Percentiles rank a stretch among this genome's conserved stretches.
Evolutionary conservation across 2,888 invertebrate species (phyloP).

Genomic region (Lycia hirtaria): DNA sequence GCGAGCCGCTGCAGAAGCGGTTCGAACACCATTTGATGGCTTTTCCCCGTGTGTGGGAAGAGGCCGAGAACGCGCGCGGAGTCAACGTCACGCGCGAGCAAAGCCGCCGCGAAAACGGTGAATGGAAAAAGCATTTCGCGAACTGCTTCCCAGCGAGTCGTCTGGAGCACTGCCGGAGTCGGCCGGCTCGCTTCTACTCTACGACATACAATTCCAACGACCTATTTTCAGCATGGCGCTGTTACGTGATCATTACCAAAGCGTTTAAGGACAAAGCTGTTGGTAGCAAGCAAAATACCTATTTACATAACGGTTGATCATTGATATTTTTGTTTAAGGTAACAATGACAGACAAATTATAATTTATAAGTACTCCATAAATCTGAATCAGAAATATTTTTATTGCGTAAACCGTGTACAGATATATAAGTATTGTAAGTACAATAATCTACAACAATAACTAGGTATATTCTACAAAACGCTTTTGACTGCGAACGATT

Average conservation of each 20-base stretch:
- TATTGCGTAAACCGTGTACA: too few relatives aligned
- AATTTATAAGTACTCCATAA: too few relatives aligned
- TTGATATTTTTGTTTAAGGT: too few relatives aligned
- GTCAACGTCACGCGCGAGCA: slow-evolving; percentile 54
- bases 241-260: slow-evolving; percentile 31
- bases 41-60: slow-evolving; percentile 86
- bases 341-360: too few relatives aligned
- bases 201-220: slow-evolving; percentile 24
- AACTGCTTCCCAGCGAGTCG: slow-evolving; percentile 45
- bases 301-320: too few relatives aligned
- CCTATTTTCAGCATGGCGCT: slow-evolving; percentile 46
- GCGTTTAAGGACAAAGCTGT: slow-evolving; percentile 14
- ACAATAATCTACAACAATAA: too few relatives aligned
- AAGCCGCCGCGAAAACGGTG: slow-evolving; percentile 49
- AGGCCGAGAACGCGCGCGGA: slow-evolving; percentile 83
- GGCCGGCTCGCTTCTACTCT: background rate
- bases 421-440: too few relatives aligned
- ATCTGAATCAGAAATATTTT: too few relatives aligned
- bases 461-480: too few relatives aligned
- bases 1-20: slow-evolving; percentile 83
- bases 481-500: too few relatives aligned
- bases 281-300: too few relatives aligned
- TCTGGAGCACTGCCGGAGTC: slow-evolving; percentile 42
- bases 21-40: slow-evolving; percentile 87
- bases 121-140: slow-evolving; percentile 60